Base-by-base conservation (phyloP, 2,888 invertebrate genomes). In the Spisula solida region DNA sequence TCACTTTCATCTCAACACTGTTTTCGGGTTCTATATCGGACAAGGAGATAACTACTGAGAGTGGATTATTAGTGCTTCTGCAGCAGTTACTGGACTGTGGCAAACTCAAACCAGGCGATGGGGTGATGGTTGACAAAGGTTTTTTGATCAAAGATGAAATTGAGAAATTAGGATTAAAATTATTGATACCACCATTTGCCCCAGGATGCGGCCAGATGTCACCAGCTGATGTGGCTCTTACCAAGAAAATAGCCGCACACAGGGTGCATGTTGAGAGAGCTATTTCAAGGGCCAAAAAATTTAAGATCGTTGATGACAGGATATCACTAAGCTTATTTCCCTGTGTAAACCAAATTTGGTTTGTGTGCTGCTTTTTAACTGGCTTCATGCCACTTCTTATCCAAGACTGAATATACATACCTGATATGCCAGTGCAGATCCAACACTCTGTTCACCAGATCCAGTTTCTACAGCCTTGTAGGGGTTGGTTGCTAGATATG, bases 21-120 rank as follows among this genome's bases (percentile, higher is more conserved):
- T 85, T 85, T 56, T 55, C 92, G 16, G 93, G 88, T 6, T 75
- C 83, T 18, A 90, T 91, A 81, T 92, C 92, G n/a, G 90, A 92
- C 51, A 89, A 89, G 51, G 81, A 88, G 79, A 84, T 91, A 18
- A 82, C 85, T 29, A 81, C 60, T 60, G 48, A 90, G 79, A 81
- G 89, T 81, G 91, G 89, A 4, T 66, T 91, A 5, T 75, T 84
- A n/a, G 18, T 29, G 16, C n/a, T 87, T 14, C 51, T 89, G 16
- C 16, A 81, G 79, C 56, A 89, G 20, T 48, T 91, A 1, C n/a
- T 88, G 0, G 85, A 86, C 31, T 66, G 55, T 41, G 82, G 60
- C 25, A 82, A 25, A 56, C 16, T 80, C 78, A 78, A 82, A 84
- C 41, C 5, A 29, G 87, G 85, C 0, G 87, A 91, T 85, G 88